These are phyloP conservation scores for Syrphus vitripennis DNA, from an alignment of 2,888 invertebrate genomes.

Conservation along the genomic window DNA sequence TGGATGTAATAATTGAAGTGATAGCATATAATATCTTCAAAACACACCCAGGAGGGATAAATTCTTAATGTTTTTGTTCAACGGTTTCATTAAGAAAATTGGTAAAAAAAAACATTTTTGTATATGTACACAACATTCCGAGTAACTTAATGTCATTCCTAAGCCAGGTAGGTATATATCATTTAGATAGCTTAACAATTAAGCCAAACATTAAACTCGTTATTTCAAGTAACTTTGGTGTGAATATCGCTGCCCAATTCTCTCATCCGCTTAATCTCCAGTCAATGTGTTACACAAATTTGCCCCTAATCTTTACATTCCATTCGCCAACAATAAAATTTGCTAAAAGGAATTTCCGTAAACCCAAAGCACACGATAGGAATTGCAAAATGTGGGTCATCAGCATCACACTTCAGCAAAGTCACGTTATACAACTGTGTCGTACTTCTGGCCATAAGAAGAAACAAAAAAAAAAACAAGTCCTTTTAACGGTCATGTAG, in stretches of 20 bases:
- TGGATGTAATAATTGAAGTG: too few relatives aligned
- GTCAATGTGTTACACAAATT: conserved; percentile 42
- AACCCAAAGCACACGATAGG: conserved; percentile 36
- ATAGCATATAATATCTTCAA: background rate
- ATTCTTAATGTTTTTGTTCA: background rate
- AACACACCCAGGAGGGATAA: too few relatives aligned
- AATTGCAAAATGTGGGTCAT: conserved; percentile 58
- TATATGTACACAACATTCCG: background rate
- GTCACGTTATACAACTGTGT: conserved; percentile 12
- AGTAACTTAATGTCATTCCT: background rate
- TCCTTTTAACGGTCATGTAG: conserved; percentile 52
- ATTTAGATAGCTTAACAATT: background rate
- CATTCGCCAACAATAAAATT: conserved; percentile 43
- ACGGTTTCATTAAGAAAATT: too few relatives aligned
- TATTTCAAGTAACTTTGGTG: background rate
- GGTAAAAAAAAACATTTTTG: background rate
- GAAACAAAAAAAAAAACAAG: too few relatives aligned
- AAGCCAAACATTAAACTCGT: background rate
- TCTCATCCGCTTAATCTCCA: conserved; percentile 18
- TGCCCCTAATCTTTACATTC: conserved; percentile 28
- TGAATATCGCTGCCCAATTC: conserved; percentile 16
- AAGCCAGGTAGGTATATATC: background rate
- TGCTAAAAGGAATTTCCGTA: conserved; percentile 46
- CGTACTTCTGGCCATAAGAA: background rate
- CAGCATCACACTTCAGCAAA: conserved; percentile 55